These are phyloP conservation scores for Cavia porcellus DNA, from an alignment of 2,113 vertebrate species.

Conservation along the genomic window DNA sequence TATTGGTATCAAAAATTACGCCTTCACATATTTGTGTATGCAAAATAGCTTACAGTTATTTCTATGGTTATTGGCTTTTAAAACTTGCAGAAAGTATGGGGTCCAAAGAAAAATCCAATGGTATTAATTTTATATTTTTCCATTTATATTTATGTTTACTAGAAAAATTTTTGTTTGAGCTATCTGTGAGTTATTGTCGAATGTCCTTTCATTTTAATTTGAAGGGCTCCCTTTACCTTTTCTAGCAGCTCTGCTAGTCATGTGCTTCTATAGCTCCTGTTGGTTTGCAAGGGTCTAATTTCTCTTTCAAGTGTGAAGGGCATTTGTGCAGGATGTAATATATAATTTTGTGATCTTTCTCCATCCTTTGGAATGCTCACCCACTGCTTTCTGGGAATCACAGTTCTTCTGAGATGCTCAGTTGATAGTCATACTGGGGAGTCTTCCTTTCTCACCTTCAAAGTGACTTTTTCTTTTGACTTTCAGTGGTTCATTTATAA, in stretches of 20 bases:
- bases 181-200: background rate
- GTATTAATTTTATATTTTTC: background rate
- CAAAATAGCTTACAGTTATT: background rate
- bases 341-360: background rate
- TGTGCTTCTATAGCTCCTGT: background rate
- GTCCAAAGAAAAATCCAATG: background rate
- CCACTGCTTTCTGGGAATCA: too few species aligned
- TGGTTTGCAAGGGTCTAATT: background rate
- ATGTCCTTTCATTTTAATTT: background rate
- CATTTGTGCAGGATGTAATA: background rate
- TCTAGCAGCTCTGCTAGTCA: background rate
- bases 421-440: background rate
- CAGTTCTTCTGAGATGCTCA: background rate
- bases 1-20: background rate
- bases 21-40: background rate
- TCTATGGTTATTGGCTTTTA: background rate
- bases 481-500: background rate
- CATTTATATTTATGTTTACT: background rate
- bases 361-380: background rate
- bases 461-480: background rate
- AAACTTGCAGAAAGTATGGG: background rate
- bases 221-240: background rate
- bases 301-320: background rate
- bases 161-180: background rate
- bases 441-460: background rate